A percentile compares a stretch with the other conserved stretches of the same genome.
Evolutionary conservation across 2,888 invertebrate genomes (phyloP).

Genomic region (Xestia rhomboidea): DNA sequence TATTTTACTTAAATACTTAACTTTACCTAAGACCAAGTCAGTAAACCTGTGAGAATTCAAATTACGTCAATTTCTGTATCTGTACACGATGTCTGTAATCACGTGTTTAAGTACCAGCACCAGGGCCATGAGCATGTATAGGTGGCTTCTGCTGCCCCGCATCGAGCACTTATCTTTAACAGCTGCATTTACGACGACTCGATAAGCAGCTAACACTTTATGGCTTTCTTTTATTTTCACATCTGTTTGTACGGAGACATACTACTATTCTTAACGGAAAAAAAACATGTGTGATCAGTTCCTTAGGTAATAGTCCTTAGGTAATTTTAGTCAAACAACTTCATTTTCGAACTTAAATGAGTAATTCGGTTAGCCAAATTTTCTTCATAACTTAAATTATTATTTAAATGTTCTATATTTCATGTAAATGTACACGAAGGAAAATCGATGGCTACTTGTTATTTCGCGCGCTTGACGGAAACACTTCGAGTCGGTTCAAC

Average conservation of each 20-base stretch:
- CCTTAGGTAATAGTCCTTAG: too few relatives aligned
- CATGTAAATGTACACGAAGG: too few relatives aligned
- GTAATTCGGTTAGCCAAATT: neutral
- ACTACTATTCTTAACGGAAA: neutral
- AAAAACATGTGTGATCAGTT: too few relatives aligned
- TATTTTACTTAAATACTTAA: neutral
- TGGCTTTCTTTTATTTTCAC: constrained; percentile 41
- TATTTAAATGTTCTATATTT: neutral
- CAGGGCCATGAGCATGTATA: constrained; percentile 1
- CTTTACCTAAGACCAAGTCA: neutral
- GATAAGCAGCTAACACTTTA: constrained; percentile 45
- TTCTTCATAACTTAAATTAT: neutral
- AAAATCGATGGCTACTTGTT: constrained; percentile 2
- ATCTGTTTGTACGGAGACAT: constrained; percentile 12
- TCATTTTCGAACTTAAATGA: neutral
- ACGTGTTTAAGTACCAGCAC: constrained; percentile 7
- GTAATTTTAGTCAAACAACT: neutral
- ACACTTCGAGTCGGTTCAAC: constrained; percentile 28
- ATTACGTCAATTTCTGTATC: neutral
- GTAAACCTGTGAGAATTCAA: neutral
- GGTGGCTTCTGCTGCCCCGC: constrained; percentile 23
- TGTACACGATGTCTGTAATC: neutral
- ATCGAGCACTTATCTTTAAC: constrained; percentile 44
- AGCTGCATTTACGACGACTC: constrained; percentile 36
- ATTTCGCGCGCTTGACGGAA: constrained; percentile 13